These are phyloP conservation scores for Drosophila mimetica DNA, from an alignment of 2,888 invertebrate genomes.

Conservation along the genomic window DNA sequence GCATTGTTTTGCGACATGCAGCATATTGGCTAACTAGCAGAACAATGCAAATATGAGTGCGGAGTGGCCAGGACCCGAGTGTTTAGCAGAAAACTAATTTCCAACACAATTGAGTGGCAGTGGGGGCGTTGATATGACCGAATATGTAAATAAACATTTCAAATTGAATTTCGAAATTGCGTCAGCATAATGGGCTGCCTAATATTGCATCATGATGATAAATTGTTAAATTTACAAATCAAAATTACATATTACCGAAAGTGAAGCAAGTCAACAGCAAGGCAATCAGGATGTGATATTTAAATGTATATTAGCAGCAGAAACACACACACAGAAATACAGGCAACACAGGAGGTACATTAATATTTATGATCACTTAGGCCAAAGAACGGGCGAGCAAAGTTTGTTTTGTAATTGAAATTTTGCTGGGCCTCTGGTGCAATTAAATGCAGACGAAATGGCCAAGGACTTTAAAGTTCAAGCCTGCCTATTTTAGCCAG, in stretches of 20 bases:
- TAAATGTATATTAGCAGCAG: conserved; percentile 41
- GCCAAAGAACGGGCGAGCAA: conserved; percentile 26
- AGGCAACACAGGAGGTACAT: conserved; percentile 1
- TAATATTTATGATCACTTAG: conserved; percentile 43
- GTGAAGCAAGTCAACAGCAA: conserved; percentile 38
- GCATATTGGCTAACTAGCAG: conserved; percentile 29
- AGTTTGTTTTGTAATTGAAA: conserved; percentile 36
- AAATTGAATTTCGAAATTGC: conserved; percentile 72
- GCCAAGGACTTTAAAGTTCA: conserved; percentile 31
- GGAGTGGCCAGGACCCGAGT: conserved; percentile 10
- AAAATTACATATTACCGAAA: conserved; percentile 64
- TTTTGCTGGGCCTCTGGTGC: conserved; percentile 9
- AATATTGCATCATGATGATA: conserved; percentile 67
- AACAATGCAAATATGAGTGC: conserved; percentile 8
- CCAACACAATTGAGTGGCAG: conserved; percentile 15
- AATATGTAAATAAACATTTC: conserved; percentile 66
- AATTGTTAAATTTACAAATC: conserved; percentile 74
- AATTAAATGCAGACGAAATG: conserved; percentile 58
- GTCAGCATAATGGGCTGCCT: conserved; percentile 60
- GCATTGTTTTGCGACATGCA: conserved; percentile 4
- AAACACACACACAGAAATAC: conserved; percentile 12
- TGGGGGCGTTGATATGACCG: conserved; percentile 1
- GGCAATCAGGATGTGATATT: conserved; percentile 52
- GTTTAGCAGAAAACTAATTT: conserved; percentile 34
- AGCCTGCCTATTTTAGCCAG: not conserved